phyloP scores from a whole-genome alignment of 2,113 vertebrate genomes.

The Etheostoma spectabile region DNA sequence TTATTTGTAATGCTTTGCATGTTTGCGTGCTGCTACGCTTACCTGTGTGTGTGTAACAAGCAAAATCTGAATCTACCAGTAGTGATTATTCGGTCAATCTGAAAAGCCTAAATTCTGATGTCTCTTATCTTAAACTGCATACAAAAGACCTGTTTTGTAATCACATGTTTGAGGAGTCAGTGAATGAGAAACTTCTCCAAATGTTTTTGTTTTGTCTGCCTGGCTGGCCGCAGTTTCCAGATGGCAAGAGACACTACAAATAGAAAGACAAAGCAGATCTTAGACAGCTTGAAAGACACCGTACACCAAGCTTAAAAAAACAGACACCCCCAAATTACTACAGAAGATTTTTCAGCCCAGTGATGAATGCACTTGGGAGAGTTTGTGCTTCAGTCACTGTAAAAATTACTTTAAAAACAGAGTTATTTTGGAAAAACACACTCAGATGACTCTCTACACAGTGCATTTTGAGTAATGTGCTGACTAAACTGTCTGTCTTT shows the following conservation, averaged over 20 bases:
- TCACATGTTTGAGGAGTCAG: neutral
- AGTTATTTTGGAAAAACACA: constrained; percentile 37
- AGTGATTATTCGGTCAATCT: too few relatives aligned
- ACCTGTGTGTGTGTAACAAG: too few relatives aligned
- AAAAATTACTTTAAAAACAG: neutral
- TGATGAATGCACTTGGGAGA: constrained; percentile 11
- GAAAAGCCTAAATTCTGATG: neutral
- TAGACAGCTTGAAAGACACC: constrained; percentile 25
- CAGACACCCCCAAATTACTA: constrained; percentile 43
- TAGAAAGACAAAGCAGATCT: constrained; percentile 46
- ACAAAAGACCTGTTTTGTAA: neutral
- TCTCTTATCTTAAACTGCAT: neutral
- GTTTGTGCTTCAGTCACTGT: constrained; percentile 25
- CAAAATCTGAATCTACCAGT: too few relatives aligned
- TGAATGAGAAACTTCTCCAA: constrained; percentile 17
- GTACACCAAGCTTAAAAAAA: constrained; percentile 48
- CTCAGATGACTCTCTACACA: constrained; percentile 54
- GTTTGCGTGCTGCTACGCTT: too few relatives aligned
- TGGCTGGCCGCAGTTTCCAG: constrained; percentile 23
- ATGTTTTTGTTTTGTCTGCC: constrained; percentile 45
- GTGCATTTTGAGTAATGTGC: constrained; percentile 64
- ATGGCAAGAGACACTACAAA: constrained; percentile 36
- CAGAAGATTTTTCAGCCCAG: constrained; percentile 40
- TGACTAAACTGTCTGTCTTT: constrained; percentile 62
- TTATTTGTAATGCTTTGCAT: too few relatives aligned